Percentiles rank a stretch among this genome's conserved stretches.
phyloP scores from a whole-genome alignment of 1,140 invertebrate genomes.

The Telenomus remus region DNA sequence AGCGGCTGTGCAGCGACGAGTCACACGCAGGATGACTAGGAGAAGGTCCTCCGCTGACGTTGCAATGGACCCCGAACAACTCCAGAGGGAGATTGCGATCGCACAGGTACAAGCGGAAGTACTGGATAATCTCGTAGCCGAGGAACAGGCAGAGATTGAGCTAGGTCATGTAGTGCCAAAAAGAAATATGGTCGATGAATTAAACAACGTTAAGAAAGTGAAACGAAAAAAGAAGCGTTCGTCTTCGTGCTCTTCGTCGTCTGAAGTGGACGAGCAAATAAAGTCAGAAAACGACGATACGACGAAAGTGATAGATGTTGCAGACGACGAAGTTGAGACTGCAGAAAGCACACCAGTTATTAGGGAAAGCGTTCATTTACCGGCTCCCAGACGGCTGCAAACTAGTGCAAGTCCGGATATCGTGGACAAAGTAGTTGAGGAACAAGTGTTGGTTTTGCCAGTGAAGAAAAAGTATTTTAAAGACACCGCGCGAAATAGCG shows the following conservation, averaged over 20 bases:
- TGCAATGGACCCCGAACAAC: conserved; percentile 65
- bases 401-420: background rate
- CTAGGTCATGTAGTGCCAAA: conserved; percentile 61
- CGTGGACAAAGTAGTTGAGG: background rate
- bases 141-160: conserved; percentile 70
- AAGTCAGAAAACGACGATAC: conserved; percentile 16
- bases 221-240: conserved; percentile 59
- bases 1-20: conserved; percentile 58
- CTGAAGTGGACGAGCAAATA: conserved; percentile 26
- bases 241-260: conserved; percentile 5
- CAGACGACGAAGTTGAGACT: conserved; percentile 9
- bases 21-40: conserved; percentile 68
- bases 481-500: conserved; percentile 69
- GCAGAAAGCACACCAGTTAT: conserved; percentile 59
- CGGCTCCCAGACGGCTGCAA: conserved; percentile 53
- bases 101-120: conserved; percentile 71
- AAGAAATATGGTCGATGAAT: conserved; percentile 32
- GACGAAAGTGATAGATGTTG: conserved; percentile 6
- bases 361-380: conserved; percentile 65
- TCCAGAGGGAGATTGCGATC: conserved; percentile 65
- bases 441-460: conserved; percentile 59
- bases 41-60: conserved; percentile 67
- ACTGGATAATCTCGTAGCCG: conserved; percentile 72
- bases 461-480: conserved; percentile 66
- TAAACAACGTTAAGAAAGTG: conserved; percentile 32